phyloP scores from a whole-genome alignment of 2,797 vertebrate genomes.

The Esox lucius region DNA sequence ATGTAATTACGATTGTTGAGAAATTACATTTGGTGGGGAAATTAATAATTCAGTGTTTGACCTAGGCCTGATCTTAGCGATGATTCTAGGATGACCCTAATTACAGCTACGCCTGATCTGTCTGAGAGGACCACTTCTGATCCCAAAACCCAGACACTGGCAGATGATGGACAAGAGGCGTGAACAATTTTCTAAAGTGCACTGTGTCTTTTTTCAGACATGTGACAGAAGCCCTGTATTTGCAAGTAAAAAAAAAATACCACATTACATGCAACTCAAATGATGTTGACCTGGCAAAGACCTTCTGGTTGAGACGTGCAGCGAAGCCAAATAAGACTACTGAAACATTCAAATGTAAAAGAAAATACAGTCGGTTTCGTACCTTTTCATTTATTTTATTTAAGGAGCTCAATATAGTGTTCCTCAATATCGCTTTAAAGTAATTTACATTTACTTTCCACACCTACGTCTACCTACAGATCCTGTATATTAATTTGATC shows the following conservation, averaged over 20 bases:
- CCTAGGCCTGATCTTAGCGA: conserved; percentile 4
- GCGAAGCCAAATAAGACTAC: not conserved
- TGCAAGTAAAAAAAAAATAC: not conserved
- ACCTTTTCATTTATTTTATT: not conserved
- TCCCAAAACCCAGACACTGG: not conserved
- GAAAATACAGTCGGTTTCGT: not conserved
- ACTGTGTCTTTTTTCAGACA: conserved; percentile 15
- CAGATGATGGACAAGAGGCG: conserved; percentile 25
- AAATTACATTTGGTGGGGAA: conserved; percentile 2
- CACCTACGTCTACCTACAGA: no score
- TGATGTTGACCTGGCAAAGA: not conserved
- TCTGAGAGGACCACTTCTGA: conserved; percentile 14
- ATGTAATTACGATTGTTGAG: conserved; percentile 11
- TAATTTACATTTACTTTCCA: no score
- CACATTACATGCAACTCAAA: not conserved
- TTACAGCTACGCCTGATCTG: conserved; percentile 29
- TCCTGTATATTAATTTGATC: no score
- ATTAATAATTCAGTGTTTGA: conserved; percentile 21
- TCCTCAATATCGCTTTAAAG: no score
- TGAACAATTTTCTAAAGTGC: conserved; percentile 9
- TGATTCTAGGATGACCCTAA: conserved; percentile 19
- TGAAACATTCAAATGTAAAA: not conserved
- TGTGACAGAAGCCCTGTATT: not conserved
- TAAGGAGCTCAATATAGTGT: no score
- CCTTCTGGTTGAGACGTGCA: not conserved